Evolutionary conservation across 2,797 vertebrate genomes (phyloP).

Genomic region (Erethizon dorsatum): DNA sequence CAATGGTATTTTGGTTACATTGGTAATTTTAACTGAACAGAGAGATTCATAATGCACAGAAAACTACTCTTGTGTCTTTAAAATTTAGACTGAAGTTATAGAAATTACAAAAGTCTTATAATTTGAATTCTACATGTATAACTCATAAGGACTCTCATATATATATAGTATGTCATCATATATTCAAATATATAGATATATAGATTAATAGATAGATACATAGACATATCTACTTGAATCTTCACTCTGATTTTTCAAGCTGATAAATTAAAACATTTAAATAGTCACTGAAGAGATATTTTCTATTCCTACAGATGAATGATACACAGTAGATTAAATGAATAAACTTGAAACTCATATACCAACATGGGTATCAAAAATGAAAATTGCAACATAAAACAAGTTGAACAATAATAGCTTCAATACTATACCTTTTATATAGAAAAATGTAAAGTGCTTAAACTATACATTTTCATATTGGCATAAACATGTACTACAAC

Average conservation of each 20-base stretch:
- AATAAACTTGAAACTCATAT: neutral
- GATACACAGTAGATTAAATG: neutral
- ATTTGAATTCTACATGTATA: slow-evolving; percentile 19
- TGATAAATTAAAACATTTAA: slow-evolving; percentile 4
- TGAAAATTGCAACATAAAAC: neutral
- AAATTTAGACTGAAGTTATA: slow-evolving; percentile 36
- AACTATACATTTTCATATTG: neutral
- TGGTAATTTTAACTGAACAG: slow-evolving; percentile 14
- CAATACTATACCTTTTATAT: neutral
- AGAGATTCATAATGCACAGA: neutral
- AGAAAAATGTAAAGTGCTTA: neutral
- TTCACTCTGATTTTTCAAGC: neutral
- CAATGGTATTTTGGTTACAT: slow-evolving; percentile 5
- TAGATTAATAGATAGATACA: neutral
- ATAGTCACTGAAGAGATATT: neutral
- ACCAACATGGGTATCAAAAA: neutral
- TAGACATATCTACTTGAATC: neutral
- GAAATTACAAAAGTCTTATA: neutral
- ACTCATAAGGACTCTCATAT: neutral
- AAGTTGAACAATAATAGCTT: neutral
- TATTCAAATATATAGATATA: neutral
- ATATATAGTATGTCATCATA: neutral
- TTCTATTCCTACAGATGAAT: neutral
- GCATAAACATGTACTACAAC: neutral
- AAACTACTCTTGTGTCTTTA: neutral